Evolutionary conservation across 2,888 invertebrate genomes (phyloP).

Genomic region (Mesodorylaimus sp.): DNA sequence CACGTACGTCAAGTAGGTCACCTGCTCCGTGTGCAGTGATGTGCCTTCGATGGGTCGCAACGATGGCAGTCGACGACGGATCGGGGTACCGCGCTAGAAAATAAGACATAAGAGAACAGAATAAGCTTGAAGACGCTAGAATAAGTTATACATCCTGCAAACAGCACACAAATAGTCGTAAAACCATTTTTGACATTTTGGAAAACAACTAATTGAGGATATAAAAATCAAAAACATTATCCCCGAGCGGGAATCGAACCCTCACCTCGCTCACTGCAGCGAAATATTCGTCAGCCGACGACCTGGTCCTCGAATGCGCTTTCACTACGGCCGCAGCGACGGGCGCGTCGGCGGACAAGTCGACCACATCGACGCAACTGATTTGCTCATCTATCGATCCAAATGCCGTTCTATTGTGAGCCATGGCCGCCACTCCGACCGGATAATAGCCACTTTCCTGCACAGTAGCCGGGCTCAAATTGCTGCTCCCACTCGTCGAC

Average conservation of each 20-base stretch:
- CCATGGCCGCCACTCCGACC: background rate
- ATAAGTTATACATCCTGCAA: background rate
- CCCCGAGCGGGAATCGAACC: too few species aligned
- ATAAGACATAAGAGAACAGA: background rate
- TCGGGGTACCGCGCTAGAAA: background rate
- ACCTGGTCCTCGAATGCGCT: too few species aligned
- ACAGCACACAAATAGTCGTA: background rate
- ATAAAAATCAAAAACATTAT: too few species aligned
- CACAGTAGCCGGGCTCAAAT: background rate
- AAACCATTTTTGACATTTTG: too few species aligned
- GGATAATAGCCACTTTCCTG: too few species aligned
- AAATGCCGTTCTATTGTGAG: background rate
- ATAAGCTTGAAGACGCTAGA: background rate
- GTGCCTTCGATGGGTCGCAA: background rate
- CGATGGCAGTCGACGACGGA: background rate
- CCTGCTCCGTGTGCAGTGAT: conserved; percentile 11
- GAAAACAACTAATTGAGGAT: too few species aligned
- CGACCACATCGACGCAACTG: background rate
- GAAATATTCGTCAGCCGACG: too few species aligned
- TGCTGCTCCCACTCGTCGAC: background rate
- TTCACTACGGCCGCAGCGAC: too few species aligned
- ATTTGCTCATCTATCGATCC: background rate
- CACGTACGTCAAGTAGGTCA: conserved; percentile 20
- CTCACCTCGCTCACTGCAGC: too few species aligned
- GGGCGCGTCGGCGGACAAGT: background rate